These are phyloP conservation scores for Ptychodera flava DNA, from an alignment of 35 echinoderm and acorn worm species.

Conservation along the genomic window DNA sequence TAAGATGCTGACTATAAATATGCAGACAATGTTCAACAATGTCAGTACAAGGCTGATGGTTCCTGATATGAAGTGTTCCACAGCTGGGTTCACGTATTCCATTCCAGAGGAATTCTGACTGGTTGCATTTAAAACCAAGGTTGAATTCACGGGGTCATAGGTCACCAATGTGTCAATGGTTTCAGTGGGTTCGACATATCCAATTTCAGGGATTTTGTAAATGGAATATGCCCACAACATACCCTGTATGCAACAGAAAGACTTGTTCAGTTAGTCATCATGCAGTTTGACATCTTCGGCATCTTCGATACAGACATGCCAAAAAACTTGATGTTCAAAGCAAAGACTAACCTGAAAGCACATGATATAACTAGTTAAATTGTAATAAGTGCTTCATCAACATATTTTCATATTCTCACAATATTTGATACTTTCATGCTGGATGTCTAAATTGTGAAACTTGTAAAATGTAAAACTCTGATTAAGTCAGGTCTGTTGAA, in stretches of 20 bases:
- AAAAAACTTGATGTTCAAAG: too few relatives aligned
- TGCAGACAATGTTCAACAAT: slow-evolving; percentile 6
- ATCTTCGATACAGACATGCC: too few relatives aligned
- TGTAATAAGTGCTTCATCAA: too few relatives aligned
- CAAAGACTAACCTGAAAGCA: too few relatives aligned
- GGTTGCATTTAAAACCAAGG: not conserved
- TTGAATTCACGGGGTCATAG: not conserved
- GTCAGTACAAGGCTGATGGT: slow-evolving; percentile 13
- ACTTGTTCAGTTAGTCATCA: too few relatives aligned
- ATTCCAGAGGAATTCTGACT: not conserved
- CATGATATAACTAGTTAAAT: too few relatives aligned
- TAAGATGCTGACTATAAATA: slow-evolving; percentile 9
- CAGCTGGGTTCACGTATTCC: not conserved
- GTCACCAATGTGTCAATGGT: not conserved
- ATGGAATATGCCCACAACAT: slow-evolving; percentile 7
- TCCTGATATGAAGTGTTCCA: not conserved
- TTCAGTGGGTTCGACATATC: not conserved
- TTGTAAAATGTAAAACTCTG: too few relatives aligned
- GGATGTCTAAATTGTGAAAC: too few relatives aligned
- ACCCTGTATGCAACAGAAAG: not conserved
- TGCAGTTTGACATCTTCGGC: too few relatives aligned
- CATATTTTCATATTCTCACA: too few relatives aligned
- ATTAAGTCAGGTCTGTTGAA: too few relatives aligned
- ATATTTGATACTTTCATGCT: too few relatives aligned
- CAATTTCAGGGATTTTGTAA: not conserved